Percentiles rank a stretch among this genome's conserved stretches.
Evolutionary conservation across 1,140 invertebrate genomes (phyloP).

Genomic region (Brachystomella parvula): DNA sequence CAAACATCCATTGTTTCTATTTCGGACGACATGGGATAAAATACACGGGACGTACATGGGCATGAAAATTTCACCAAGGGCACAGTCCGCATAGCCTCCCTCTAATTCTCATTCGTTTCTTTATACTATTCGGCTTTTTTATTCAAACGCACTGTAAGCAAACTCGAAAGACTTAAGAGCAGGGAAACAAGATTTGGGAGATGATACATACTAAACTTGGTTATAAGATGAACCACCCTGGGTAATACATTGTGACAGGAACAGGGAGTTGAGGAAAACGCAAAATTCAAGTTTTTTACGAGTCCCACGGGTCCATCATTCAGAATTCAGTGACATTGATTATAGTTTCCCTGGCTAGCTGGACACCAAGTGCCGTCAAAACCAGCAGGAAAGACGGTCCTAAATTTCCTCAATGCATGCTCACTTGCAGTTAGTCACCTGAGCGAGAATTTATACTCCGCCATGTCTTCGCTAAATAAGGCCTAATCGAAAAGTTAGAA

Average conservation of each 20-base stretch:
- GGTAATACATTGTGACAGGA: not conserved
- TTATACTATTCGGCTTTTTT: not conserved
- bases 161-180: no score
- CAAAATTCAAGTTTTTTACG: not conserved
- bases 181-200: conserved; percentile 2
- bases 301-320: conserved; percentile 7
- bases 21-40: no score
- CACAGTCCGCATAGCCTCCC: no score
- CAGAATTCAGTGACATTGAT: conserved; percentile 3
- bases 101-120: not conserved
- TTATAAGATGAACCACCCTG: not conserved
- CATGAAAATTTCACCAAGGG: no score
- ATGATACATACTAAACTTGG: not conserved
- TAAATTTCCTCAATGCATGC: not conserved
- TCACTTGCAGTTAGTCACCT: not conserved
- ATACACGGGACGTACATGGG: no score
- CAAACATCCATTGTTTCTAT: no score
- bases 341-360: conserved; percentile 1
- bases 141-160: no score
- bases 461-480: no score
- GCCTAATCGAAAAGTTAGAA: not conserved
- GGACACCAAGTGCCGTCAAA: not conserved
- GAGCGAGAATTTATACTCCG: no score
- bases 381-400: not conserved
- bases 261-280: not conserved